A percentile compares a stretch with the other conserved stretches of the same genome.
Evolutionary conservation across 1,140 invertebrate species (phyloP).

Genomic region (Theocolax elegans): DNA sequence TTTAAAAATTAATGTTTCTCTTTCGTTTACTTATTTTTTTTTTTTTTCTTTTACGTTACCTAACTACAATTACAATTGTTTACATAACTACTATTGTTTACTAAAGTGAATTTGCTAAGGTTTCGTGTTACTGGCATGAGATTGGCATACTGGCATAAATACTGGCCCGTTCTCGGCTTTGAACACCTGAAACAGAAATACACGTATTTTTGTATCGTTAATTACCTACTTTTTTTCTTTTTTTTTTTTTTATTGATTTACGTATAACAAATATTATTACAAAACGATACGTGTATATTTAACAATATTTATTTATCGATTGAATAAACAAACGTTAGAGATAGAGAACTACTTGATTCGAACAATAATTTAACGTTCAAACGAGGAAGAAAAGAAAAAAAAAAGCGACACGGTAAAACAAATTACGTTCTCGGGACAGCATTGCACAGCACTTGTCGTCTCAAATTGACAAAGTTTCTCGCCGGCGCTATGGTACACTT

Average conservation of each 20-base stretch:
- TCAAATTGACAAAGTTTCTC: slow-evolving; percentile 26
- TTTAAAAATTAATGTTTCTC: no score
- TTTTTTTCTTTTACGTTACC: background rate
- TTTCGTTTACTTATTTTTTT: background rate
- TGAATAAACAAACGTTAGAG: no score
- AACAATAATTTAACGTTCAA: no score
- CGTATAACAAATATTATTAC: no score
- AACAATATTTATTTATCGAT: no score
- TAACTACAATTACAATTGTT: background rate
- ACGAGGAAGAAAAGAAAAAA: no score
- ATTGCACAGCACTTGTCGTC: slow-evolving; percentile 21
- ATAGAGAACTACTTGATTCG: no score
- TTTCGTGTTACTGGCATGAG: slow-evolving; percentile 61
- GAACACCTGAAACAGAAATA: slow-evolving; percentile 58
- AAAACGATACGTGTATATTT: no score
- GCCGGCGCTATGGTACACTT: background rate
- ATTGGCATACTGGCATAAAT: slow-evolving; percentile 65
- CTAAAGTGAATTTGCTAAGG: background rate
- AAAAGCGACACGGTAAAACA: slow-evolving; percentile 5
- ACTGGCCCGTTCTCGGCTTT: slow-evolving; percentile 61
- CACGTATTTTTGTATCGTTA: no score
- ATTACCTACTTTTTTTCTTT: no score
- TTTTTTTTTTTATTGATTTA: no score
- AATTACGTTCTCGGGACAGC: background rate
- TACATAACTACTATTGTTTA: background rate